phyloP scores from a whole-genome alignment of 2,113 vertebrate species.

The Oostethus manadensis region DNA sequence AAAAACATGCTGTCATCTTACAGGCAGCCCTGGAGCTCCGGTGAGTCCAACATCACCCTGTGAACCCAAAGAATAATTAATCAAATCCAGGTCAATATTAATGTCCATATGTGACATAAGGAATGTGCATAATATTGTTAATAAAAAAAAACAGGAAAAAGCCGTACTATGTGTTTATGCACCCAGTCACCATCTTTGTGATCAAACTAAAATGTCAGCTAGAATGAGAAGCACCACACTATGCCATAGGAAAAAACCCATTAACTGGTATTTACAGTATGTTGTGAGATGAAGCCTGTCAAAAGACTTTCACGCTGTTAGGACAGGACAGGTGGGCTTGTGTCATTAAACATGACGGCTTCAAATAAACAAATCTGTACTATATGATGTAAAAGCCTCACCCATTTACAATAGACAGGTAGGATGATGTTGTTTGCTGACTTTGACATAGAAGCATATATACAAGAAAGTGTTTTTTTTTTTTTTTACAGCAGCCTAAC shows the following conservation, averaged over 20 bases:
- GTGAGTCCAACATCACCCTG: constrained; percentile 66
- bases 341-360: constrained; percentile 45
- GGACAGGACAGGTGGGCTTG: constrained; percentile 36
- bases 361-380: constrained; percentile 54
- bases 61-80: constrained; percentile 20
- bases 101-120: constrained; percentile 2
- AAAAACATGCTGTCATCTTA: constrained; percentile 50
- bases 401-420: constrained; percentile 48
- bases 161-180: constrained; percentile 4
- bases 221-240: constrained; percentile 21
- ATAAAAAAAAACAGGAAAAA: constrained; percentile 1
- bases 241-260: constrained; percentile 11
- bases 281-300: constrained; percentile 41
- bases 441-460: constrained; percentile 41
- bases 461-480: constrained; percentile 22
- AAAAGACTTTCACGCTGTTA: constrained; percentile 34
- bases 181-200: constrained; percentile 18
- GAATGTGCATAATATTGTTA: too few relatives aligned
- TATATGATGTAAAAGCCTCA: constrained; percentile 41
- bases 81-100: constrained; percentile 7
- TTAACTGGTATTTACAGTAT: constrained; percentile 49
- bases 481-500: constrained; percentile 20
- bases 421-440: constrained; percentile 46
- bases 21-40: constrained; percentile 52
- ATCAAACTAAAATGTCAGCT: constrained; percentile 34